phyloP scores from a whole-genome alignment of 2,888 invertebrate species.

The Perizoma affinitatum region DNA sequence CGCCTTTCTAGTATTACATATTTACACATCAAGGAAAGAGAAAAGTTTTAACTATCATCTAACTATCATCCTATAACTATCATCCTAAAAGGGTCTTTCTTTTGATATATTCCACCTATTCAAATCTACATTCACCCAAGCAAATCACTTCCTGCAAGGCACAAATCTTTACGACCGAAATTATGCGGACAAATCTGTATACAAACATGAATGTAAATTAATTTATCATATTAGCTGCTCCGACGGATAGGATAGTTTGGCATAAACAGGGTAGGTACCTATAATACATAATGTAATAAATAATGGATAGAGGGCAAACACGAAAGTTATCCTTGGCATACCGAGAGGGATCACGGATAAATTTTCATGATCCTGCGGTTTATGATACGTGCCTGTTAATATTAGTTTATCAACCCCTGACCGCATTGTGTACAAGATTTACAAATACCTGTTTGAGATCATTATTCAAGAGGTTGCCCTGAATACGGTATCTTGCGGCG shows the following conservation, averaged over 20 bases:
- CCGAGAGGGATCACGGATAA: slow-evolving; percentile 72
- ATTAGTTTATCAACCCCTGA: slow-evolving; percentile 77
- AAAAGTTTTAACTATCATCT: too few species aligned
- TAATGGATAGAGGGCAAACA: slow-evolving; percentile 78
- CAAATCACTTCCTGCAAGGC: slow-evolving; percentile 36
- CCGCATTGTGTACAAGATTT: slow-evolving; percentile 69
- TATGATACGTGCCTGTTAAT: slow-evolving; percentile 76
- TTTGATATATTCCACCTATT: slow-evolving; percentile 1
- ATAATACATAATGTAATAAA: slow-evolving; percentile 71
- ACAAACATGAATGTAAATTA: slow-evolving; percentile 59
- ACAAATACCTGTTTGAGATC: slow-evolving; percentile 58
- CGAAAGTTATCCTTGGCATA: slow-evolving; percentile 72
- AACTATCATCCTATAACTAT: too few species aligned
- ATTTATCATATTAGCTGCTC: slow-evolving; percentile 58
- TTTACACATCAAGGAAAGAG: too few species aligned
- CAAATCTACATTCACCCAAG: slow-evolving; percentile 31
- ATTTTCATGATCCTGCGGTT: slow-evolving; percentile 83
- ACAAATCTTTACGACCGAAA: slow-evolving; percentile 39
- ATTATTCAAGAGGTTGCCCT: slow-evolving; percentile 48
- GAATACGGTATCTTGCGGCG: slow-evolving; percentile 32
- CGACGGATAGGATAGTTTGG: slow-evolving; percentile 59
- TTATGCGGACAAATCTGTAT: slow-evolving; percentile 47
- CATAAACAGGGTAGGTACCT: slow-evolving; percentile 69
- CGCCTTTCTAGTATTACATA: too few species aligned
- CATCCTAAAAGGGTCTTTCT: background rate